A percentile compares a stretch with the other conserved stretches of the same genome.
These are phyloP conservation scores for Catocala fraxini DNA, from an alignment of 2,888 invertebrate species.

Conservation along the genomic window DNA sequence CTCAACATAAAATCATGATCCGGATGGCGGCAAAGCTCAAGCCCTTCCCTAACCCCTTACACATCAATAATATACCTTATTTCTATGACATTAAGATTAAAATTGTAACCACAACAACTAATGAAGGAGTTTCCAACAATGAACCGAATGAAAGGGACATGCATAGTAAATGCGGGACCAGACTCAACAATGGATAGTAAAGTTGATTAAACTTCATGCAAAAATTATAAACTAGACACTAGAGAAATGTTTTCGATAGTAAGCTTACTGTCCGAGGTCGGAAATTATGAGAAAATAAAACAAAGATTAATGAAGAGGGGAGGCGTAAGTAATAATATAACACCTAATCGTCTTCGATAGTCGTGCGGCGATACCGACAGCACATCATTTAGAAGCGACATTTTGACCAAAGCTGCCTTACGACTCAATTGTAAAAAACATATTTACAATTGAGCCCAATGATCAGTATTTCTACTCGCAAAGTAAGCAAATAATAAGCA, in stretches of 20 bases:
- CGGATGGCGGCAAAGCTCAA: constrained; percentile 57
- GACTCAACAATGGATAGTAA: constrained; percentile 66
- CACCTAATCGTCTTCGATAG: constrained; percentile 61
- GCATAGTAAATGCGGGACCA: constrained; percentile 70
- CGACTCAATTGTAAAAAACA: not conserved
- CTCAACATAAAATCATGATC: constrained; percentile 43
- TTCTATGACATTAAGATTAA: constrained; percentile 57
- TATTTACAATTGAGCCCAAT: not conserved
- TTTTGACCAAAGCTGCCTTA: constrained; percentile 22
- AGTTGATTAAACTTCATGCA: constrained; percentile 63
- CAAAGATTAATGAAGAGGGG: constrained; percentile 64
- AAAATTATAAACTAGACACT: constrained; percentile 59
- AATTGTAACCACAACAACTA: constrained; percentile 60
- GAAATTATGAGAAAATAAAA: constrained; percentile 64
- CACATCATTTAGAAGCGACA: constrained; percentile 65
- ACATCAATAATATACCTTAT: constrained; percentile 40
- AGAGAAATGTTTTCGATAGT: constrained; percentile 45
- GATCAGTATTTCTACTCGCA: constrained; percentile 2
- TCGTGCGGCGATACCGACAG: constrained; percentile 53
- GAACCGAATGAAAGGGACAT: constrained; percentile 71
- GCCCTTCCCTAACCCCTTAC: constrained; percentile 42
- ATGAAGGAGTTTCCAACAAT: constrained; percentile 59
- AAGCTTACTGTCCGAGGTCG: constrained; percentile 50
- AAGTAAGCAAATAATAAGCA: constrained; percentile 17
- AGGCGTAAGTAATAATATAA: constrained; percentile 66